These are phyloP conservation scores for Lutjanus campechanus DNA, from an alignment of 2,797 vertebrate genomes.

Conservation along the genomic window DNA sequence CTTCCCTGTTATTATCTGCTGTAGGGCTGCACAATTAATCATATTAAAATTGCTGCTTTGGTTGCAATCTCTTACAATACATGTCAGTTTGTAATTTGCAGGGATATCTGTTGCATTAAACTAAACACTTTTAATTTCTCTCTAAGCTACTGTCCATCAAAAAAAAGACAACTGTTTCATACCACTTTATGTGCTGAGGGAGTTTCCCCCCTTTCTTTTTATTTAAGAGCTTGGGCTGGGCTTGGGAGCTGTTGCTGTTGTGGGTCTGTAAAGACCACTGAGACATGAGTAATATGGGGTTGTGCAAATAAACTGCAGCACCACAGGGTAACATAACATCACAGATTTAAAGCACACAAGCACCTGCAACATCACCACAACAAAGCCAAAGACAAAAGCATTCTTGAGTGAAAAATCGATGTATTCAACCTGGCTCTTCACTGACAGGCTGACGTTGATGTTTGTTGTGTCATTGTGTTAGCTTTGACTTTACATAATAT, in stretches of 20 bases:
- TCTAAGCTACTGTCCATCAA: background rate
- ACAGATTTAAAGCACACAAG: background rate
- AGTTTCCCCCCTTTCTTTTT: background rate
- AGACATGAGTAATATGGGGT: conserved; percentile 10
- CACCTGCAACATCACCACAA: conserved; percentile 15
- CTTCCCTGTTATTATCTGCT: conserved; percentile 12
- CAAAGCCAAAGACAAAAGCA: background rate
- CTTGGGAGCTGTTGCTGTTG: conserved; percentile 1
- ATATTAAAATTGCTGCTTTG: background rate
- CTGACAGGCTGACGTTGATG: background rate
- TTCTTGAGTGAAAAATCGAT: background rate
- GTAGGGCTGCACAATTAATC: background rate
- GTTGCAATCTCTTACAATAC: background rate
- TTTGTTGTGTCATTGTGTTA: background rate
- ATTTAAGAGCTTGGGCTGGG: background rate
- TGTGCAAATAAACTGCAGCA: conserved; percentile 21
- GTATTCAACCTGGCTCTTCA: background rate
- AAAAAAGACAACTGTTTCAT: background rate
- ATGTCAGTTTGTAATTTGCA: background rate
- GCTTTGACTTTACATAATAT: conserved; percentile 16
- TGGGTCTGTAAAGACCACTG: conserved; percentile 5
- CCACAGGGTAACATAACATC: conserved; percentile 5
- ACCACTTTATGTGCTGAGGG: background rate
- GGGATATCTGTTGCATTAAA: conserved; percentile 2
- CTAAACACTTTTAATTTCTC: background rate